Conservation (phyloP, 2,888 invertebrate genomes). For the Eupithecia tripunctaria region DNA sequence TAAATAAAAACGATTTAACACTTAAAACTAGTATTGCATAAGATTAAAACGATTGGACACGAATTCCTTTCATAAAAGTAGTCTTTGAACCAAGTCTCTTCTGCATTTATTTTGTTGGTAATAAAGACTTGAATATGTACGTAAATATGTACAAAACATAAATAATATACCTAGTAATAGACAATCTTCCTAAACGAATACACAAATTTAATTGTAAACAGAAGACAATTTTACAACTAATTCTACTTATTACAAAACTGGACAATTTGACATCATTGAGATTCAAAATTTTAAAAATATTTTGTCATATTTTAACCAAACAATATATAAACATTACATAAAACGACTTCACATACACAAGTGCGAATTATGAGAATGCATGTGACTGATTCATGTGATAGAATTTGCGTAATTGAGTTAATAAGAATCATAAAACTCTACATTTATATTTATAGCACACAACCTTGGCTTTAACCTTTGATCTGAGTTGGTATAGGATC, state of each 20-base stretch:
- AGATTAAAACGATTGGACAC: conserved; percentile 74
- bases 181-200: conserved; percentile 39
- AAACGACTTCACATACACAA: conserved; percentile 35
- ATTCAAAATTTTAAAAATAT: conserved; percentile 46
- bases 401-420: conserved; percentile 19
- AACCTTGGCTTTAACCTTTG: conserved; percentile 78
- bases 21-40: conserved; percentile 84
- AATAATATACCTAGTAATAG: conserved; percentile 43
- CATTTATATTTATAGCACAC: conserved; percentile 68
- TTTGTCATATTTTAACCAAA: conserved; percentile 36
- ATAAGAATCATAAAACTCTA: conserved; percentile 35
- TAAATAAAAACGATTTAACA: conserved; percentile 84
- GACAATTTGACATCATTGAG: conserved; percentile 48
- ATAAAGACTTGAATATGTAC: conserved; percentile 47
- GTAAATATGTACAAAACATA: conserved; percentile 45
- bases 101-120: conserved; percentile 53
- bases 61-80: conserved; percentile 57
- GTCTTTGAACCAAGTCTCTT: conserved; percentile 62
- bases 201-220: conserved; percentile 32
- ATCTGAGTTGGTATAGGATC: too few relatives aligned
- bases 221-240: conserved; percentile 35
- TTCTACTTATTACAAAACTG: conserved; percentile 36
- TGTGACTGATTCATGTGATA: conserved; percentile 20
- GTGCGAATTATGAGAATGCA: conserved; percentile 33
- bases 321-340: conserved; percentile 13